phyloP scores from a whole-genome alignment of 2,113 vertebrate genomes.

The Prunella fulvescens region DNA sequence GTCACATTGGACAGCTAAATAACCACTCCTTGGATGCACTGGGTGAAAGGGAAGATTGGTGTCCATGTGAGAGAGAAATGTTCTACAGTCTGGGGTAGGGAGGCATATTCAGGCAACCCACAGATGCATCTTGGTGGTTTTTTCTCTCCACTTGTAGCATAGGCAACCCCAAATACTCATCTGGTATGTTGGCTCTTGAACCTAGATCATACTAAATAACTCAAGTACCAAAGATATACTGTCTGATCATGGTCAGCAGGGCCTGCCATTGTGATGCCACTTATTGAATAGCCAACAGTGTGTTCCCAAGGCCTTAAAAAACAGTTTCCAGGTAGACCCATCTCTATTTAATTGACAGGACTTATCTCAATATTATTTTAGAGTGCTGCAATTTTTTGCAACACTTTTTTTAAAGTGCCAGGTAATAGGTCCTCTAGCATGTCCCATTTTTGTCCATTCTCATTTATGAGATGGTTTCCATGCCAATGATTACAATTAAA shows the following conservation, averaged over 20 bases:
- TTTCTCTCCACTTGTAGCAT: background rate
- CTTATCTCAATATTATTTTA: background rate
- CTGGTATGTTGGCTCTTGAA: background rate
- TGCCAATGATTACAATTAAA: background rate
- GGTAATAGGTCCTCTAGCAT: background rate
- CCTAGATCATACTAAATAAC: background rate
- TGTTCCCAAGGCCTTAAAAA: background rate
- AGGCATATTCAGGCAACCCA: background rate
- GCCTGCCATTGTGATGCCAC: background rate
- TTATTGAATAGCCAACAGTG: background rate
- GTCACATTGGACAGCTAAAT: background rate
- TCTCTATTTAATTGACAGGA: background rate
- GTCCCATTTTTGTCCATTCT: background rate
- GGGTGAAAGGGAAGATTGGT: background rate
- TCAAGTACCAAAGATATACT: background rate
- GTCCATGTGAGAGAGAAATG: background rate
- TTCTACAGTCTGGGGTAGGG: background rate
- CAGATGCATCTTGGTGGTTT: background rate
- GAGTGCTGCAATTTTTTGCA: background rate
- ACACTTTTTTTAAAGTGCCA: background rate
- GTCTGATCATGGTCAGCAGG: background rate
- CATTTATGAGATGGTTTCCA: background rate
- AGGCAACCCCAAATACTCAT: background rate
- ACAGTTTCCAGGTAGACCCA: background rate
- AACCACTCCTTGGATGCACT: background rate